Evolutionary conservation across 2,888 invertebrate species (phyloP), one percentile per base, ranked within the genome.

Genomic region (Megaustenia siamemsis): DNA sequence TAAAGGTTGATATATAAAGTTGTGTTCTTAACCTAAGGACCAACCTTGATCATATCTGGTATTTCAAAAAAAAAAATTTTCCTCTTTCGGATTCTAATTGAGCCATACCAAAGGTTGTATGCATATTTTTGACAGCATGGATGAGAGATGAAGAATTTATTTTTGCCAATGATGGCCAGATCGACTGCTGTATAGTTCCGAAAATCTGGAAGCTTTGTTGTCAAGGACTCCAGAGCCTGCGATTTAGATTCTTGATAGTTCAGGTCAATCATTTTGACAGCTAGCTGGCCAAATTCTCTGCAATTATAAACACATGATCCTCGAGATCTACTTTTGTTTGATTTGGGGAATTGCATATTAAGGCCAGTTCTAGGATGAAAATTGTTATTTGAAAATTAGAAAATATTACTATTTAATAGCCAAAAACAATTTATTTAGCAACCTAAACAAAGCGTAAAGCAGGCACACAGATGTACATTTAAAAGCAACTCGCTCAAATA

Each of bases 41-140:
- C 32, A 8, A 84, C 84, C 80, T 84, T 84, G 40, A 84, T 21
- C 38, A 32, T 32, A 5, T 84, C 84, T 32, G 84, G 79, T 28
- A 84, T 60, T 45, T 38, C 88, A 12, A 92, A 78, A 4, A 93
- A 93, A 6, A 93, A 93, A 91, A 92, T 92, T 78, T 92, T 90
- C 12, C 93, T 86, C 69, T 94, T 93, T 73, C 93, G 89, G 6
- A 94, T 90, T 43, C 93, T 90, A 63, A 94, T 91, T 24, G 91
- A 88, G 1, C 94, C 94, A 83, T 90, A 93, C 83, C 94, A 93
- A 77, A 93, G 92, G 60, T 93, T 92, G 15, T 93, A 94, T 18
- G 95, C 91, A 94, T 94, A 95, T 87, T 94, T 93, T 90, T 95
- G 95, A 89, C 94, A 95, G 85, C 94, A 94, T 5, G 94, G 94